A percentile compares a stretch with the other conserved stretches of the same genome.
Conservation (phyloP, 2,888 invertebrate species). For the Archaeoteleia sp. region DNA sequence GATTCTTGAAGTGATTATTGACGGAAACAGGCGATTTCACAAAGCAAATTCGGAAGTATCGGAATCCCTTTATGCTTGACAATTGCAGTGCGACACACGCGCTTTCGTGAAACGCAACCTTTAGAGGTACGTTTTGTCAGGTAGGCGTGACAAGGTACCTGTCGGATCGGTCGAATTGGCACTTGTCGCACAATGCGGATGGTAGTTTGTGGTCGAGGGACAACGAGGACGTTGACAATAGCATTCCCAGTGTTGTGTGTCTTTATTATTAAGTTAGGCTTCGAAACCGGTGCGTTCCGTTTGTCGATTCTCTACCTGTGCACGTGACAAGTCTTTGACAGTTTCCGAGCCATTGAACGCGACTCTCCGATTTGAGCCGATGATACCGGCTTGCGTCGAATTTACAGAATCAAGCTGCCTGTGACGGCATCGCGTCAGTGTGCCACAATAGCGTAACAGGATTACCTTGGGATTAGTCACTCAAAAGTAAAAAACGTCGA, state of each 20-base stretch:
- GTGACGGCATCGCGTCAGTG: slow-evolving; percentile 63
- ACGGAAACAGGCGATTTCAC: too few species aligned
- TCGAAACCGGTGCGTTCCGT: slow-evolving; percentile 11
- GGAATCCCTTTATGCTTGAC: slow-evolving; percentile 11
- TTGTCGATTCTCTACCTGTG: slow-evolving; percentile 43
- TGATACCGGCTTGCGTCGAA: slow-evolving; percentile 33
- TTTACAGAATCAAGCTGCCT: slow-evolving; percentile 45
- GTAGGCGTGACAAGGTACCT: slow-evolving; percentile 54
- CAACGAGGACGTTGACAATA: slow-evolving; percentile 53
- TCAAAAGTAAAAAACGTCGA: slow-evolving; percentile 23
- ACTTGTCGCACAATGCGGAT: slow-evolving; percentile 61
- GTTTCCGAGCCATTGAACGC: slow-evolving; percentile 58
- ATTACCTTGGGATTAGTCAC: slow-evolving; percentile 58
- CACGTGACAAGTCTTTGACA: slow-evolving; percentile 63
- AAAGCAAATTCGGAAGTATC: background rate
- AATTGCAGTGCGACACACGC: slow-evolving; percentile 23
- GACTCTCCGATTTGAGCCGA: slow-evolving; percentile 34
- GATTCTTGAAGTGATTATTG: too few species aligned
- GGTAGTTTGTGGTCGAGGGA: slow-evolving; percentile 56
- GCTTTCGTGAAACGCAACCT: slow-evolving; percentile 17
- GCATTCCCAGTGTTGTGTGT: slow-evolving; percentile 45
- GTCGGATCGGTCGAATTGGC: slow-evolving; percentile 50
- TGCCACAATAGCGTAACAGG: slow-evolving; percentile 64
- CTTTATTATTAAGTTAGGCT: slow-evolving; percentile 53
- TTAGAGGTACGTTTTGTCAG: slow-evolving; percentile 1